phyloP scores from a whole-genome alignment of 2,888 invertebrate genomes.

The Andricus curvator region DNA sequence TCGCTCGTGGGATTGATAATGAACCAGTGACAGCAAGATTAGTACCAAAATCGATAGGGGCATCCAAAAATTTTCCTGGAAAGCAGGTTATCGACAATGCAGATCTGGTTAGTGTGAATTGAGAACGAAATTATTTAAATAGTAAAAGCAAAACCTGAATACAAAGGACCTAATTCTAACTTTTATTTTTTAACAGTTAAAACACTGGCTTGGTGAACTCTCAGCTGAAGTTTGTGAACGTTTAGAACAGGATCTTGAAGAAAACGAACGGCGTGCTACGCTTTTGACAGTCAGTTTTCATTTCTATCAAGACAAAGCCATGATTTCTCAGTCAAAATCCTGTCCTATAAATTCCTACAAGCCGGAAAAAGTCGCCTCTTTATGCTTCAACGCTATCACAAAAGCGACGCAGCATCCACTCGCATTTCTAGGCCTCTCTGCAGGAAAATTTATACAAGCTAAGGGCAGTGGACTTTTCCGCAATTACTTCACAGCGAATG shows the following conservation, averaged over 20 bases:
- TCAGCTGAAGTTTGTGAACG: constrained; percentile 91
- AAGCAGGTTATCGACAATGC: constrained; percentile 85
- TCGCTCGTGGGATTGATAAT: constrained; percentile 91
- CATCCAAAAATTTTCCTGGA: constrained; percentile 96
- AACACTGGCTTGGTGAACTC: constrained; percentile 90
- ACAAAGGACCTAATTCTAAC: background rate
- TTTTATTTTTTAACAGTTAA: constrained; percentile 60
- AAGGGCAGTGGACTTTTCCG: constrained; percentile 69
- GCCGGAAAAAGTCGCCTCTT: constrained; percentile 83
- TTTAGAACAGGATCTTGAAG: constrained; percentile 87
- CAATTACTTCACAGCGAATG: constrained; percentile 69
- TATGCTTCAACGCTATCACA: constrained; percentile 84
- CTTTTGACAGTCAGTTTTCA: constrained; percentile 87
- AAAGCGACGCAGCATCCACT: constrained; percentile 80
- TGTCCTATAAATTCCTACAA: constrained; percentile 82
- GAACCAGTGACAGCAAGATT: constrained; percentile 93
- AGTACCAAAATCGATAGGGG: constrained; percentile 95
- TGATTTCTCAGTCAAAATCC: constrained; percentile 81
- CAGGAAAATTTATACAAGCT: constrained; percentile 76
- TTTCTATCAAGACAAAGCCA: constrained; percentile 64
- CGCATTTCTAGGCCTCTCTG: constrained; percentile 79
- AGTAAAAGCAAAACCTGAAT: background rate
- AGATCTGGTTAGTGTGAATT: constrained; percentile 80
- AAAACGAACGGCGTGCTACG: constrained; percentile 90
- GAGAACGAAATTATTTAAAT: background rate